These are phyloP conservation scores for Phyllotreta cruciferae DNA, from an alignment of 2,888 invertebrate species.

Conservation along the genomic window DNA sequence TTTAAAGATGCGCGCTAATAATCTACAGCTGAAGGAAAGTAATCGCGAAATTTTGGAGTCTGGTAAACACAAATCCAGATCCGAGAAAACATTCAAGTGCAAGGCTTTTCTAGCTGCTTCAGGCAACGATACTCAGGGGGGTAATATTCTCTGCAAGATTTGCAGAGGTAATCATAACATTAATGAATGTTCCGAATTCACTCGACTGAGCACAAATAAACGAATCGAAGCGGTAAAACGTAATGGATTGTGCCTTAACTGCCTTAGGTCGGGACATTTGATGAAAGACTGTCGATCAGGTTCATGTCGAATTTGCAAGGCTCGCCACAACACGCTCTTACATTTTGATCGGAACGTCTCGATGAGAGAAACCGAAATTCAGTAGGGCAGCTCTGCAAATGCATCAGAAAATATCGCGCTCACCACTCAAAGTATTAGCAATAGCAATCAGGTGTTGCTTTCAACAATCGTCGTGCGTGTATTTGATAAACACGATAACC, in stretches of 20 bases:
- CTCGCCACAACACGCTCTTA: not conserved
- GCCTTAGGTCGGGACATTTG: not conserved
- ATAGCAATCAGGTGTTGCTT: not conserved
- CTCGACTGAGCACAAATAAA: not conserved
- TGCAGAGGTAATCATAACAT: not conserved
- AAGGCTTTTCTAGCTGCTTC: not conserved
- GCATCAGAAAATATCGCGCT: not conserved
- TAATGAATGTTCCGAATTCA: slow-evolving; percentile 1
- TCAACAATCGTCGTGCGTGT: not conserved
- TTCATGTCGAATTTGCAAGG: not conserved
- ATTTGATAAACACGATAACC: not conserved
- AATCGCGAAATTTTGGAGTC: too few species aligned
- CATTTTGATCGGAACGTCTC: not conserved
- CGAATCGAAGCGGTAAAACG: not conserved
- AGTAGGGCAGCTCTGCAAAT: not conserved
- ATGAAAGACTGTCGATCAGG: not conserved
- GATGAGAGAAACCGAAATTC: not conserved
- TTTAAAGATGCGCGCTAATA: too few species aligned
- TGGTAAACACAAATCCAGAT: too few species aligned
- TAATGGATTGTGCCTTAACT: not conserved
- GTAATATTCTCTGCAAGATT: too few species aligned
- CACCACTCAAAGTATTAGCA: not conserved
- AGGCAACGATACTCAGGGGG: not conserved
- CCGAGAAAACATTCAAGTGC: not conserved
- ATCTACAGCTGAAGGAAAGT: too few species aligned